Evolutionary conservation across 2,113 vertebrate species (phyloP).

Genomic region (Caretta caretta): DNA sequence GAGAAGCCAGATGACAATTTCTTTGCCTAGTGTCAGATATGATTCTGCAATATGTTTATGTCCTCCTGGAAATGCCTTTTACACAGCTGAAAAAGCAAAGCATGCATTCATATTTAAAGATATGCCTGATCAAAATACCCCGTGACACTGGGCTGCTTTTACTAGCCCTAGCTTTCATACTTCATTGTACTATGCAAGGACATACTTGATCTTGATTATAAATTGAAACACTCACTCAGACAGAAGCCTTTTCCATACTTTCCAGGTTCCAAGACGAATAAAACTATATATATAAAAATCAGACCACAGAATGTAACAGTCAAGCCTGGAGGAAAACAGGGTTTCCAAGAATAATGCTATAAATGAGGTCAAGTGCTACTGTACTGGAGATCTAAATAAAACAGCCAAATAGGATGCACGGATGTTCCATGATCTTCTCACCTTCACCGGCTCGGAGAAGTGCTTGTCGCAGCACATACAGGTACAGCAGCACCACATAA

Average conservation of each 20-base stretch:
- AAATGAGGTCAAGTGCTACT: conserved; percentile 63
- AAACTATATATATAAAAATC: conserved; percentile 39
- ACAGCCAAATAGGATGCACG: not conserved
- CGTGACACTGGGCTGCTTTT: conserved; percentile 31
- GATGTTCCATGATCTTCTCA: conserved; percentile 60
- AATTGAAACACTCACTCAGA: conserved; percentile 54
- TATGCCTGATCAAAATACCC: conserved; percentile 43
- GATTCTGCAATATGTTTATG: conserved; percentile 66
- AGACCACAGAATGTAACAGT: not conserved
- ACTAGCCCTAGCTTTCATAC: conserved; percentile 24
- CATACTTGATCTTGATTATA: conserved; percentile 1
- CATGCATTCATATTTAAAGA: not conserved
- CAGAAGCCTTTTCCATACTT: conserved; percentile 50
- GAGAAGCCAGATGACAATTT: not conserved
- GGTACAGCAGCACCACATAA: conserved; percentile 79
- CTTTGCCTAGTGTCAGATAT: conserved; percentile 20
- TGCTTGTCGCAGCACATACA: conserved; percentile 71
- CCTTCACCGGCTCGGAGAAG: conserved; percentile 72
- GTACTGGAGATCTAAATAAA: conserved; percentile 31
- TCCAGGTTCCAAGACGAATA: conserved; percentile 52
- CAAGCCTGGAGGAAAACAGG: not conserved
- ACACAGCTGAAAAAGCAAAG: conserved; percentile 20
- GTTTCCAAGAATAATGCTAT: conserved; percentile 49
- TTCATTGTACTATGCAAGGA: conserved; percentile 9
- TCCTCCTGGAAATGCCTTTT: conserved; percentile 24